Evolutionary conservation across 2,888 invertebrate genomes (phyloP), one percentile per base, ranked within the genome.

Genomic region (Macroteleia sp.): DNA sequence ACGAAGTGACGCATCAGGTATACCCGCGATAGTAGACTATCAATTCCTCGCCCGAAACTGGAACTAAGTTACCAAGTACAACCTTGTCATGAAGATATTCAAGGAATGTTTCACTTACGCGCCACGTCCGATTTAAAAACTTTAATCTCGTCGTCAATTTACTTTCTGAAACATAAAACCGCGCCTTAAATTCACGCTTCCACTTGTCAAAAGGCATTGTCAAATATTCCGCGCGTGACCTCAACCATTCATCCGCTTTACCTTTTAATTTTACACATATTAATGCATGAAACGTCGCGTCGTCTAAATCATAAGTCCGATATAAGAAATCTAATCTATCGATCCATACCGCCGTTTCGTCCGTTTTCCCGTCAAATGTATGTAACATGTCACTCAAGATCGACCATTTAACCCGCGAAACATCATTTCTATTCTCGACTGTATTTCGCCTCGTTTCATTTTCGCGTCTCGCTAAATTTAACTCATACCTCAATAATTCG

Each of bases 141-240:
- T n/a, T n/a, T n/a, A n/a, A n/a, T n/a, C n/a, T n/a, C n/a, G n/a
- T n/a, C n/a, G n/a, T n/a, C n/a, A n/a, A n/a, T n/a, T n/a, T n/a
- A n/a, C n/a, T n/a, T n/a, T n/a, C n/a, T n/a, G n/a, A n/a, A n/a
- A n/a, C n/a, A n/a, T n/a, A n/a, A 44, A 42, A 59, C 6, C 28
- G 3, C 20, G n/a, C 2, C 9, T 32, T 30, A 44, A 59, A 59
- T 44, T 44, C 44, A n/a, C 14, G 0, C 3, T 36, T 16, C 50
- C 50, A 50, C 10, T 1, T n/a, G 8, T 30, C 50, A 12, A 50
- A 32, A n/a, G 50, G n/a, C 19, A 50, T 32, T 3, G 2, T 30
- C n/a, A 50, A 14, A 19, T 52, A 52, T 8, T 52, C 34, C 20
- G 34, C 34, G 1, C 48, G 48, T 1, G 48, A 50, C n/a, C 48